phyloP scores from a whole-genome alignment of 2,797 vertebrate genomes.

The Oophaga sylvatica region DNA sequence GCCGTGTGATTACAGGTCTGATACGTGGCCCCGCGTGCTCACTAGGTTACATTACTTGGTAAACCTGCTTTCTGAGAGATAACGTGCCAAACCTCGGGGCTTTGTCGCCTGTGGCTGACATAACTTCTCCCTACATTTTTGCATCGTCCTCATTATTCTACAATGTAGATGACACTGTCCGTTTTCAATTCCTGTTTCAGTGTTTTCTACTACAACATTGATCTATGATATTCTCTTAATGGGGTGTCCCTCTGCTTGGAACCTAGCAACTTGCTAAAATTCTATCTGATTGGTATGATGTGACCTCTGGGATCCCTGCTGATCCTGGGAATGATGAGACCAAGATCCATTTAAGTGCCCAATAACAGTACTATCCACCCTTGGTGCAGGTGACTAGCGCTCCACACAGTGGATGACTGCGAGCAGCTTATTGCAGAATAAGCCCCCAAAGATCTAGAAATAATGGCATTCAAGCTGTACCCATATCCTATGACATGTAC shows the following conservation, averaged over 20 bases:
- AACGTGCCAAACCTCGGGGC: background rate
- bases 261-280: background rate
- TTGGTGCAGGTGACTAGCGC: no score
- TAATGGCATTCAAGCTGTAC: no score
- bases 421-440: no score
- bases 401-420: no score
- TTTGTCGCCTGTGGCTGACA: background rate
- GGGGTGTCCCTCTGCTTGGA: background rate
- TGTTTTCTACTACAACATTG: background rate
- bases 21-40: background rate
- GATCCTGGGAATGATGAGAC: background rate
- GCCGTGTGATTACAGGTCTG: background rate
- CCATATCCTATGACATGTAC: no score
- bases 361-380: no score
- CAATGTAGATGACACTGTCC: background rate
- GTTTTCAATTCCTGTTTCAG: conserved; percentile 14
- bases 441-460: no score
- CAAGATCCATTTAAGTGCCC: background rate
- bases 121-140: background rate
- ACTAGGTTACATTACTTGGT: background rate
- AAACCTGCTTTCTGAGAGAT: background rate
- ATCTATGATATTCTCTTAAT: background rate
- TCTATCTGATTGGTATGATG: background rate
- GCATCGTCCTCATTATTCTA: conserved; percentile 9
- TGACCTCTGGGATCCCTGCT: background rate